Evolutionary conservation across 2,113 vertebrate genomes (phyloP), one percentile per base, ranked within the genome.

Genomic region (Choloepus hoffmanni): DNA sequence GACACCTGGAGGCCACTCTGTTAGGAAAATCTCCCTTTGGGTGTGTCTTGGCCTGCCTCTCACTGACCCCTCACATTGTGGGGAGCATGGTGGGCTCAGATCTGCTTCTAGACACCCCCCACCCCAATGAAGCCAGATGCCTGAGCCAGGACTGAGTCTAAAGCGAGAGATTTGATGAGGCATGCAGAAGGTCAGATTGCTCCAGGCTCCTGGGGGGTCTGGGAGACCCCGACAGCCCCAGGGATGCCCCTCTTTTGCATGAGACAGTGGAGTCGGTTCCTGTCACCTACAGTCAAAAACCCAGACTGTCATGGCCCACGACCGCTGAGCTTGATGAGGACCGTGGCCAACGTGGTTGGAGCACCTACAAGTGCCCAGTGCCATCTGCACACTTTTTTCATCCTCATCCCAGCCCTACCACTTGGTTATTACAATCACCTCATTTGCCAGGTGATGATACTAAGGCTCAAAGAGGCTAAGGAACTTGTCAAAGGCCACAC

Each of bases 321-420:
- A 18, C 3, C 33, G 26, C 10, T 1, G 0, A 1, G 12, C 55
- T 3, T 15, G 28, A 6, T 1, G 48, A 23, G 2, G 26, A n/a
- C 50, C 14, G 1, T 1, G 55, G 50, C 5, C 30, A 9, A 30
- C 2, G 1, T 4, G 0, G 2, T 4, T 6, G 50, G 6, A 40
- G 67, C 53, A 11, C 36, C 62, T 50, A 83, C 73, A 0, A 3
- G 19, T 10, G 8, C 26, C 45, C 43, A 53, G 1, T 13, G 2
- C 48, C 63, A 2, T 50, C 12, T 0, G 0, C 0, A 0, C 4
- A 2, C 26, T 45, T 40, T 76, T 30, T 1, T 3, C 13, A 30
- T n/a, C 16, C 85, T 24, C 36, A 7, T 11, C 28, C 19, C 15
- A 60, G 63, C 26, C 15, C 8, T 40, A 24, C 23, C 24, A 3